Evolutionary conservation across 1,140 invertebrate genomes (phyloP), one percentile per base, ranked within the genome.

Genomic region (Listronotus oregonensis): DNA sequence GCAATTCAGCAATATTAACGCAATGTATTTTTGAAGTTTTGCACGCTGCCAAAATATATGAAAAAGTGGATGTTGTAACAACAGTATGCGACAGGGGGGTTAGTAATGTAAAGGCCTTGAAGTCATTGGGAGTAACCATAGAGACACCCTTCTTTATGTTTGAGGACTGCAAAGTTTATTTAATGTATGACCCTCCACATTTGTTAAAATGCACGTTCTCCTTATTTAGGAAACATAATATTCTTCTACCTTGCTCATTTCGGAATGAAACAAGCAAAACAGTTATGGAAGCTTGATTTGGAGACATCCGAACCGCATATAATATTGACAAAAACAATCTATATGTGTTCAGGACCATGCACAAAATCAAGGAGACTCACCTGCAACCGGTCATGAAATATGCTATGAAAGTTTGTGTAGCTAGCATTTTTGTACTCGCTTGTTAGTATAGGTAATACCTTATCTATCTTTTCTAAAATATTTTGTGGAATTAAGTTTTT

Each of bases 131-230:
- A 5, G 21, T 5, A 5, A 27, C 21, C 21, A 27, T 27, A 27
- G 21, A 27, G 14, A 32, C 27, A 18, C 44, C 11, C 18, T 58
- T 58, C 27, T 7, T n/a, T 6, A n/a, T n/a, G n/a, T 44, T 43
- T 46, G 1, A 42, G 8, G 42, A 46, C 1, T 6, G 9, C 0
- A 42, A 18, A 44, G 31, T 58, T 0, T 43, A 18, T 49, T 47
- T 15, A 7, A 49, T 60, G 57, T 60, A 32, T 18, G 57, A 60
- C 27, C 57, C 43, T 14, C 44, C 44, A n/a, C 57, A 60, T 49
- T 49, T 60, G 34, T 37, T 60, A n/a, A 60, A 60, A 49, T 49
- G 57, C 44, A 49, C 57, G 11, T 4, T 37, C 5, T 31, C 18
- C 14, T 17, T 47, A 9, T 49, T 60, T 18, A 27, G 57, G 10